Base-by-base conservation (phyloP, 2,113 vertebrate genomes). In the Camelus dromedarius region DNA sequence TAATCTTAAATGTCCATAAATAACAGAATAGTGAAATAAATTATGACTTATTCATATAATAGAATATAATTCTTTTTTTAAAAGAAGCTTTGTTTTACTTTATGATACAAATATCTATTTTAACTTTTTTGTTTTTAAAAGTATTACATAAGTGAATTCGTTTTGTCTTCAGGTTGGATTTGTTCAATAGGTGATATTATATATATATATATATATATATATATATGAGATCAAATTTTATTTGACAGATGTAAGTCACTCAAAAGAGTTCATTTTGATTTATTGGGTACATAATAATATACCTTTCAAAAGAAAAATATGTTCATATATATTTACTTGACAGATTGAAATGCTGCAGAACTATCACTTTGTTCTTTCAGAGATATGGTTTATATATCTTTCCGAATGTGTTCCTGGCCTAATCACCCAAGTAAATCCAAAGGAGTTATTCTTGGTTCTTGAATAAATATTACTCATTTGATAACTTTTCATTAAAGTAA, bases 401-500 rank as follows among this genome's bases (percentile, higher is more conserved):
- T 58, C 60, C 97, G 82, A 91, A 90, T 88, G 28, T 66, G 35
- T n/a, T 91, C 50, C 80, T 97, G 81, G 75, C 18, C 93, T 88
- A 56, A 19, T 77, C 87, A 93, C 75, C 62, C 56, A 96, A 80
- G 77, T 93, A 92, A 96, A 97, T 97, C 73, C 91, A 93, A 84
- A 42, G 8, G 46, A 96, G 38, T 82, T 96, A 58, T 96, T 97
- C 58, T 54, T 67, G 26, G 10, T 60, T 85, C 77, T 96, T 70
- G 46, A 97, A 92, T 96, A 96, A 96, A 93, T 91, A 87, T 92
- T 95, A 95, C 38, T 81, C 52, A 80, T 95, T 97, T 96, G 94
- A 93, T 96, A 96, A 97, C 89, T 96, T 95, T 91, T 96, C 93
- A 97, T 97, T 97, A 94, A 77, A 87, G 89, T 58, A 89, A 96